Evolutionary conservation across 2,797 vertebrate genomes (phyloP).

Genomic region (Allobates femoralis): DNA sequence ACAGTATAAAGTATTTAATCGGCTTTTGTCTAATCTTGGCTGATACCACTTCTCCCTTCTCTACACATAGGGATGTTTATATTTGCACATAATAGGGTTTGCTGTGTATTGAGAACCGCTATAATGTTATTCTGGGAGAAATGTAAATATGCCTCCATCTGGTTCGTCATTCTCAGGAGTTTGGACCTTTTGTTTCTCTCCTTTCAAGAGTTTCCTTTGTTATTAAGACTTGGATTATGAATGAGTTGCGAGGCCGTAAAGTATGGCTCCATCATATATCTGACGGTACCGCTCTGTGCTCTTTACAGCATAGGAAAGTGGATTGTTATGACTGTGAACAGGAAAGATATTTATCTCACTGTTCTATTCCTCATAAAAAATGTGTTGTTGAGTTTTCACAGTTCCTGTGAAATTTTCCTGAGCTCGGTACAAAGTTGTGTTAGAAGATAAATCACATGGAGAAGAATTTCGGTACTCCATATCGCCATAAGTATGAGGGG

Average conservation of each 20-base stretch:
- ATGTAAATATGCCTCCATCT: constrained; percentile 51
- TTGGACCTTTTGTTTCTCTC: constrained; percentile 35
- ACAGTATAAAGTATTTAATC: constrained; percentile 58
- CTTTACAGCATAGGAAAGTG: constrained; percentile 5
- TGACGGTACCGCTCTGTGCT: not conserved
- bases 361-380: constrained; percentile 41
- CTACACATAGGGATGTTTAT: constrained; percentile 45
- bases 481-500: constrained; percentile 26
- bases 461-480: constrained; percentile 10
- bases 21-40: constrained; percentile 60
- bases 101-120: constrained; percentile 29
- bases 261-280: constrained; percentile 15
- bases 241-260: constrained; percentile 19
- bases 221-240: constrained; percentile 25
- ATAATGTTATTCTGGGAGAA: constrained; percentile 28
- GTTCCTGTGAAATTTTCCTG: constrained; percentile 25
- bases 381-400: constrained; percentile 27
- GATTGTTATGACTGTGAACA: constrained; percentile 2
- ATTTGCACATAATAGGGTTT: constrained; percentile 45
- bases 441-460: constrained; percentile 37
- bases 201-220: not conserved
- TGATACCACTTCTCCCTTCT: constrained; percentile 12
- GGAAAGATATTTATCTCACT: constrained; percentile 48
- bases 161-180: constrained; percentile 32
- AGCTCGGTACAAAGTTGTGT: constrained; percentile 11